Evolutionary conservation across 2,797 vertebrate species (phyloP), one percentile per base, ranked within the genome.

Genomic region (Enoplosus armatus): DNA sequence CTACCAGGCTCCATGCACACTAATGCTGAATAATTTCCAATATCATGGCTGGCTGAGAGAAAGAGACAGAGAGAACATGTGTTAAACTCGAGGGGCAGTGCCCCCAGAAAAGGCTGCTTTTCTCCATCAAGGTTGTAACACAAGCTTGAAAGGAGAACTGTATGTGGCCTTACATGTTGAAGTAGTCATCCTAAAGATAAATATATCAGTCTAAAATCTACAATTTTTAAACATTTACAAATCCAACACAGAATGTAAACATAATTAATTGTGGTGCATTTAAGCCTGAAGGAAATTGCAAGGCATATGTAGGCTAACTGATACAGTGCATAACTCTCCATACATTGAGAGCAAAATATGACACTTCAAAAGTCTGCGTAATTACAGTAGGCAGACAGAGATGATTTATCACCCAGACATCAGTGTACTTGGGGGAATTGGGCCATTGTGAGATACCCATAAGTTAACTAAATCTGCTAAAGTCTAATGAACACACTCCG

Each of bases 401-500:
- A 87, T 87, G 87, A 94, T 92, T 92, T 91, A 92, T 92, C 85
- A 78, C 81, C 77, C 79, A 85, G 79, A 85, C 82, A 78, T 82
- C 89, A 70, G 69, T 67, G 73, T 63, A 80, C 87, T 33, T 43
- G 61, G 50, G 89, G 85, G 87, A 89, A 83, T 74, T 70, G 64
- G 85, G 81, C 68, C 80, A 79, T 47, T 85, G 80, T 83, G 82
- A 86, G 82, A 87, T 74, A 81, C 76, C 69, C 77, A 85, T 84
- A 89, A 90, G 85, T 90, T 92, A 89, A 90, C 84, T 69, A 80
- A 84, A 90, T 89, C 87, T 89, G 80, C 84, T 74, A 87, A n/a
- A 90, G 81, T 89, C 79, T 90, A 92, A 93, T 89, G 87, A 93
- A 90, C 91, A 93, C 74, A 76, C 75, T 86, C 80, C 26, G 61